Evolutionary conservation across 2,888 invertebrate genomes (phyloP), one percentile per base, ranked within the genome.

Genomic region (Drosophila kuntzei): DNA sequence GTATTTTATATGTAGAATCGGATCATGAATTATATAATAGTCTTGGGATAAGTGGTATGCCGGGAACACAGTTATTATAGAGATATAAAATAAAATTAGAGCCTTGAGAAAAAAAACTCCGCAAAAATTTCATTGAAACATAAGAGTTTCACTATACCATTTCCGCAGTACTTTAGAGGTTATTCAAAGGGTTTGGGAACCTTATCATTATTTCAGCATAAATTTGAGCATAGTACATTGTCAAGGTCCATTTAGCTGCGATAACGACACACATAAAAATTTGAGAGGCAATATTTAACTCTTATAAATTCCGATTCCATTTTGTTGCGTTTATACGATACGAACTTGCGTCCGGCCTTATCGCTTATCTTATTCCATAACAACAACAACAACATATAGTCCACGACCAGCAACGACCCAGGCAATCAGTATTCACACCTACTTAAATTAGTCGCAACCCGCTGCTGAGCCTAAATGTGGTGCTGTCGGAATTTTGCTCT

Each of bases 321-420:
- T 69, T 64, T 29, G 65, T 76, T 50, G 22, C 51, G 18, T 43
- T 46, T 32, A 25, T 62, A 49, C 63, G 54, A 71, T 55, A 46
- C 73, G 60, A 41, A 59, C 62, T 50, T 63, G 60, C 37, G 59
- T 39, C 25, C 61, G 65, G 41, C 57, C 79, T 79, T 87, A 84
- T 85, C 81, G 80, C 87, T 75, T 83, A 83, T 86, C 80, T 74
- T 61, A 63, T 41, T 71, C 50, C 36, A 54, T 44, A 37, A 27
- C 60, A 66, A 16, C 41, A 61, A 41, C 29, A 51, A 37, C n/a
- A n/a, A 54, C 32, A 55, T n/a, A n/a, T 20, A 29, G 49, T 53
- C 58, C 22, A 51, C 61, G 57, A 68, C 44, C 39, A 60, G 60
- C 39, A 20, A 18, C 39, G 32, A 54, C 68, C 50, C 16, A 53